A percentile compares a stretch with the other conserved stretches of the same genome.
Evolutionary conservation across 35 echinoderm and acorn worm species (phyloP).

Genomic region (Ophiothrix spiculata): DNA sequence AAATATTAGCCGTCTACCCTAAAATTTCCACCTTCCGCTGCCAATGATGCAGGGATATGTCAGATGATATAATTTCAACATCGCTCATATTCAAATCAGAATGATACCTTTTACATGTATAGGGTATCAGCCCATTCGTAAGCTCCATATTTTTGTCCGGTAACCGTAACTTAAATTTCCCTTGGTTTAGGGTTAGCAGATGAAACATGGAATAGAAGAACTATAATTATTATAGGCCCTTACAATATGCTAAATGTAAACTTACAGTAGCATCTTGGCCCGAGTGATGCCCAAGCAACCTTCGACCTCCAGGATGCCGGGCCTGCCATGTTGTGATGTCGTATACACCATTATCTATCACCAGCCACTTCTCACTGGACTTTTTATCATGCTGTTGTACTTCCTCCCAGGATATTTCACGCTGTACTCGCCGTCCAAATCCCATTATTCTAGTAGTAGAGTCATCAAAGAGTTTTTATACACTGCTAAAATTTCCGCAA

Average conservation of each 20-base stretch:
- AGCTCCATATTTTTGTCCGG: neutral
- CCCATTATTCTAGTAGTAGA: neutral
- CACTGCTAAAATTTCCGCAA: no score
- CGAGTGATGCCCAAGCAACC: conserved; percentile 45
- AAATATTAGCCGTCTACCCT: no score
- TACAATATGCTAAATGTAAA: neutral
- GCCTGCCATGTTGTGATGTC: conserved; percentile 40
- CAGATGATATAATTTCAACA: no score
- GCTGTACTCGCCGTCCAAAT: neutral
- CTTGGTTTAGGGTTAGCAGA: neutral
- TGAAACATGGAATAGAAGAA: no score
- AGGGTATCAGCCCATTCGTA: neutral
- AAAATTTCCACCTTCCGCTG: no score
- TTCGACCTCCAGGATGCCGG: conserved; percentile 38
- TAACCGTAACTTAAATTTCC: neutral
- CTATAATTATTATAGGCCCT: neutral
- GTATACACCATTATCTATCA: conserved; percentile 40
- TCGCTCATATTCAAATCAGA: neutral
- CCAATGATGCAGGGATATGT: no score
- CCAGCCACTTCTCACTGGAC: conserved; percentile 36
- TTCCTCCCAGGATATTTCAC: neutral
- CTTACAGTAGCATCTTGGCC: conserved; percentile 52
- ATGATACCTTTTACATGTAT: neutral
- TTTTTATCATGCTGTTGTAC: neutral
- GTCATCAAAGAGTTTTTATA: no score